phyloP scores from a whole-genome alignment of 2,113 vertebrate genomes.

The Noturus placidus region DNA sequence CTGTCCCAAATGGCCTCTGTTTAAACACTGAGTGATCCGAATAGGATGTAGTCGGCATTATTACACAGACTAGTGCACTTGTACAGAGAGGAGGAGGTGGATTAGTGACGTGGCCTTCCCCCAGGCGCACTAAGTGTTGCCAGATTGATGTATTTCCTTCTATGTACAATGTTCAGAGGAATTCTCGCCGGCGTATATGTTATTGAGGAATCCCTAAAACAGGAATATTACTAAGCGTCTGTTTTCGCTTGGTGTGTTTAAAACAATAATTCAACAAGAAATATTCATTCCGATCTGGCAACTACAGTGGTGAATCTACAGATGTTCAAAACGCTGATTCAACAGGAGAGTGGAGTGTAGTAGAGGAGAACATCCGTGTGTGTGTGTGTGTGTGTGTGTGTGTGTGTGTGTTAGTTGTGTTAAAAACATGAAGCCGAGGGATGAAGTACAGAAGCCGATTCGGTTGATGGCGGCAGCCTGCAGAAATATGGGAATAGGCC shows the following conservation, averaged over 20 bases:
- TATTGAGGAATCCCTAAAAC: not conserved
- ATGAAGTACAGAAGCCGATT: constrained; percentile 63
- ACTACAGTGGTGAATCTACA: not conserved
- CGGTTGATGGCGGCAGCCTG: constrained; percentile 73
- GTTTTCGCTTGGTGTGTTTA: not conserved
- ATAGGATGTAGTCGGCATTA: not conserved
- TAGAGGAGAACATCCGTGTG: not conserved
- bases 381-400: not conserved
- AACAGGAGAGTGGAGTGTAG: too few species aligned
- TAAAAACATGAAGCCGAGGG: constrained; percentile 20
- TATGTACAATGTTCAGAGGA: not conserved
- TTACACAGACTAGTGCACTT: not conserved
- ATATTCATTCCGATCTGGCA: not conserved
- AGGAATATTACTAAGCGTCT: not conserved
- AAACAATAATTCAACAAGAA: not conserved
- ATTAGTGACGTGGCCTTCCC: not conserved
- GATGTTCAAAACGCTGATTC: not conserved
- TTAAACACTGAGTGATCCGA: not conserved
- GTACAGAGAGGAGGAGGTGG: not conserved
- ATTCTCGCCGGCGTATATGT: too few species aligned
- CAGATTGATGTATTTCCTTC: not conserved
- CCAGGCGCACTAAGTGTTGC: not conserved
- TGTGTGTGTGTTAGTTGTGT: not conserved
- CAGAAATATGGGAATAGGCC: constrained; percentile 71
- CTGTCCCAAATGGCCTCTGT: not conserved